Evolutionary conservation across 1,140 invertebrate genomes (phyloP), one percentile per base, ranked within the genome.

Genomic region (Heliconius hewitsoni): DNA sequence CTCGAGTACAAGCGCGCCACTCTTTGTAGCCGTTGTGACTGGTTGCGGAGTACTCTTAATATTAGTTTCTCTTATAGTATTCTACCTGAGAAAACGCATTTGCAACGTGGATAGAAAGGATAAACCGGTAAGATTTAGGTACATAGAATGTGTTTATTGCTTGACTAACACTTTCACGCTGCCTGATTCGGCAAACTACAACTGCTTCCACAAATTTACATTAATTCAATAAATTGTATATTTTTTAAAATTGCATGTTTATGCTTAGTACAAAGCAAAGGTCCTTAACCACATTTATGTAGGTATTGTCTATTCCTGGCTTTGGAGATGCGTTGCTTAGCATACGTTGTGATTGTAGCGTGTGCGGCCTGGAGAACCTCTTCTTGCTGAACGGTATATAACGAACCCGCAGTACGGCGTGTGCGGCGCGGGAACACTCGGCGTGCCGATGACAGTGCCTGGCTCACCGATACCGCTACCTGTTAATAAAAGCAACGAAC

Each of bases 331-430:
- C 39, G 34, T 84, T 81, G 83, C 83, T 85, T 87, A 88, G 85
- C 82, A 83, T 86, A 83, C 83, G 77, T 88, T 88, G 84, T 88
- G 77, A 86, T 92, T 90, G 78, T 92, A 94, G 93, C 93, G 92
- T 86, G 85, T 92, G 85, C 91, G 91, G 81, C 93, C 94, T 71
- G 94, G 93, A 84, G 94, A 95, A 87, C 94, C 97, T 71, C 91
- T 97, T 46, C 93, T 97, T 80, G 95, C 96, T 73, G 97, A 97
- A 90, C 95, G 97, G 85, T 97, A 97, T 90, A 96, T 97, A 78
- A 95, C 96, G 82, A 97, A 97, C 95, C 97, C 97, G 57, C 96
- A 97, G 93, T 98, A 98, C 92, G 96, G 96, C 50, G 89, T 93
- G 76, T 93, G 90, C 84, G 90, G 91, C 37, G 89, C 89, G 34